phyloP scores from a whole-genome alignment of 2,888 invertebrate species.

The Yponomeuta cagnagella region DNA sequence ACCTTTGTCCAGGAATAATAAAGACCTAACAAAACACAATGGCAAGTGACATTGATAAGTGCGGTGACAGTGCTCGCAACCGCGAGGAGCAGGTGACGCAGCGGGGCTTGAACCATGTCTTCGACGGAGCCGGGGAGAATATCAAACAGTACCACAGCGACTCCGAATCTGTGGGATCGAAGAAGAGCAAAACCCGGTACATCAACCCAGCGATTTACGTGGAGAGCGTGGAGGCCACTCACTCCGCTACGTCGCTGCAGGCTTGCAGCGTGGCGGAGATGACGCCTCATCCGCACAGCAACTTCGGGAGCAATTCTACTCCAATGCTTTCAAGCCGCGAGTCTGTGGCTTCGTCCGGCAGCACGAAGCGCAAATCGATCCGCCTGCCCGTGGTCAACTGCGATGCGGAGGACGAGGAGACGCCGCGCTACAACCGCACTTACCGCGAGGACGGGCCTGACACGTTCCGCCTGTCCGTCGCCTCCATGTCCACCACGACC shows the following conservation, averaged over 20 bases:
- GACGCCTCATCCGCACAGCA: conserved; percentile 64
- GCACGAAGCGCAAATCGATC: conserved; percentile 60
- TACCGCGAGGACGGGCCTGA: conserved; percentile 57
- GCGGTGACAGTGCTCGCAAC: conserved; percentile 57
- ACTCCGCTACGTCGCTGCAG: conserved; percentile 57
- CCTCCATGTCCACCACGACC: conserved; percentile 58
- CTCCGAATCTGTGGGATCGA: conserved; percentile 55
- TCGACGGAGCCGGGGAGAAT: conserved; percentile 65
- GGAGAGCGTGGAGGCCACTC: conserved; percentile 63
- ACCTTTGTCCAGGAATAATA: not conserved
- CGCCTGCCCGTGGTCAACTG: conserved; percentile 32
- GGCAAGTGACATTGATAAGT: conserved; percentile 19
- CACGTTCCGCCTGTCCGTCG: conserved; percentile 63
- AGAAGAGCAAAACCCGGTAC: conserved; percentile 66
- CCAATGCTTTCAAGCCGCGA: conserved; percentile 57
- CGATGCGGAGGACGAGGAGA: conserved; percentile 34
- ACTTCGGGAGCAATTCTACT: conserved; percentile 62
- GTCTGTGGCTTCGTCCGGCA: conserved; percentile 46
- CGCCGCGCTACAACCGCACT: conserved; percentile 49
- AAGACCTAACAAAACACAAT: not conserved
- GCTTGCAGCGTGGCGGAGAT: conserved; percentile 43
- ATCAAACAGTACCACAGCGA: conserved; percentile 56
- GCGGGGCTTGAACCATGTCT: conserved; percentile 52
- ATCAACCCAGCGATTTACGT: conserved; percentile 78
- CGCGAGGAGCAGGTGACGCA: conserved; percentile 18